A percentile compares a stretch with the other conserved stretches of the same genome.
Evolutionary conservation across 1,140 invertebrate species (phyloP).

Genomic region (Neodiprion virginianus): DNA sequence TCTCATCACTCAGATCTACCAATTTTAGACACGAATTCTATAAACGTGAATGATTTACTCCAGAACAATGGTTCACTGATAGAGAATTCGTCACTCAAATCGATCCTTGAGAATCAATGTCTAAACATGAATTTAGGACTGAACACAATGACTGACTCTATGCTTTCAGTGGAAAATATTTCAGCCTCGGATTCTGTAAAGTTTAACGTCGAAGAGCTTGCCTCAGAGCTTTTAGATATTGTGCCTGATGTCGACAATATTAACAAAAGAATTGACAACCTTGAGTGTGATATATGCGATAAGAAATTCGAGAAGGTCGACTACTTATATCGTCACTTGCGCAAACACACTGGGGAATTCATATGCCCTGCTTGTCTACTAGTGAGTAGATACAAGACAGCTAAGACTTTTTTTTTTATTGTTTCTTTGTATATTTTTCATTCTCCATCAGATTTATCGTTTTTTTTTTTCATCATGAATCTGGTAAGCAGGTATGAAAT

Average conservation of each 20-base stretch:
- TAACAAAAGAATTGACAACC: conserved; percentile 21
- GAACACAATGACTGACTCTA: conserved; percentile 25
- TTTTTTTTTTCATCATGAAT: not conserved
- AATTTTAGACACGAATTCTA: conserved; percentile 25
- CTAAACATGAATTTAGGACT: conserved; percentile 28
- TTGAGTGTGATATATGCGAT: conserved; percentile 59
- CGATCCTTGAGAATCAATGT: conserved; percentile 31
- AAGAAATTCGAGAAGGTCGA: conserved; percentile 54
- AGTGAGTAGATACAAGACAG: conserved; percentile 22
- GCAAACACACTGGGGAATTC: conserved; percentile 60
- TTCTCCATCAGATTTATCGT: too few relatives aligned
- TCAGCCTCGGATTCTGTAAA: conserved; percentile 24
- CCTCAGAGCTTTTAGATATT: conserved; percentile 30
- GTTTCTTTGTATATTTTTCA: not conserved
- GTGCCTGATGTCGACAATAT: conserved; percentile 25
- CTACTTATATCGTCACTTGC: conserved; percentile 59
- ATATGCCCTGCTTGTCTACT: conserved; percentile 45
- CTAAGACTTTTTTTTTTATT: not conserved
- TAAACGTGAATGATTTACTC: conserved; percentile 31
- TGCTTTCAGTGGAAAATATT: conserved; percentile 28
- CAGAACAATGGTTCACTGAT: conserved; percentile 27
- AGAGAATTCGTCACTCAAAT: conserved; percentile 31
- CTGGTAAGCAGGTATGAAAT: too few relatives aligned
- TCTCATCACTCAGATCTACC: conserved; percentile 25
- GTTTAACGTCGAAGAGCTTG: conserved; percentile 32